phyloP scores from a whole-genome alignment of 2,797 vertebrate species.

The Pseudotriccus pelzelni region DNA sequence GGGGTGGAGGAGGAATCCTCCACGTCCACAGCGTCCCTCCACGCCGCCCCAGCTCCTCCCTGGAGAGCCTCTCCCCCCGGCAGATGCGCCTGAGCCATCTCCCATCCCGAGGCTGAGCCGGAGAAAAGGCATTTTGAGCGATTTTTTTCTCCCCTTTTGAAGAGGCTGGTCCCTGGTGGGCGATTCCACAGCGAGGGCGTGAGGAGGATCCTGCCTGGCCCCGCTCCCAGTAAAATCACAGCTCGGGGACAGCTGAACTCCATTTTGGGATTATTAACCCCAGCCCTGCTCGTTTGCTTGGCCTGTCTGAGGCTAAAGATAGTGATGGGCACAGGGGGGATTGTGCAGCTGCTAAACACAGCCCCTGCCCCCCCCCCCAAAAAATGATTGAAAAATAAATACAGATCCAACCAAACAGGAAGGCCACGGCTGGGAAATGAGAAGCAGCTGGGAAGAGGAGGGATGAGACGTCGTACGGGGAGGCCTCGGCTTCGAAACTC shows the following conservation, averaged over 20 bases:
- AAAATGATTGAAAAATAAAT: not conserved
- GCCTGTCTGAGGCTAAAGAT: constrained; percentile 45
- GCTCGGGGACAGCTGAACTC: constrained; percentile 49
- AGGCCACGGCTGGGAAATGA: constrained; percentile 6
- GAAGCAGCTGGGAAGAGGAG: constrained; percentile 50
- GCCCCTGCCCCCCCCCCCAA: not conserved
- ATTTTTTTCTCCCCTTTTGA: not conserved
- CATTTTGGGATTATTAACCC: constrained; percentile 53
- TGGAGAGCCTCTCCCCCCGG: not conserved
- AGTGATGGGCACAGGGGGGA: constrained; percentile 26
- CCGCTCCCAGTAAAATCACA: constrained; percentile 46
- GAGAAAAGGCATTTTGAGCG: not conserved
- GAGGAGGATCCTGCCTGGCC: constrained; percentile 45
- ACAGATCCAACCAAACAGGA: constrained; percentile 66
- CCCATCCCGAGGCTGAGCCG: not conserved
- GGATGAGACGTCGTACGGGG: not conserved
- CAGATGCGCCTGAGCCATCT: not conserved
- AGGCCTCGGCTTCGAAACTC: not conserved
- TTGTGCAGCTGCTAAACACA: not conserved
- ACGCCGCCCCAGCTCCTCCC: not conserved
- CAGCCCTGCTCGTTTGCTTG: constrained; percentile 23
- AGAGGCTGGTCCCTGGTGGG: not conserved
- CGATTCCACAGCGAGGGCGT: not conserved
- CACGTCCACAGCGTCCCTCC: accelerated
- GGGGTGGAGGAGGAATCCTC: not conserved